phyloP scores from a whole-genome alignment of 2,797 vertebrate species.

The Pangasius sanitwongsei region DNA sequence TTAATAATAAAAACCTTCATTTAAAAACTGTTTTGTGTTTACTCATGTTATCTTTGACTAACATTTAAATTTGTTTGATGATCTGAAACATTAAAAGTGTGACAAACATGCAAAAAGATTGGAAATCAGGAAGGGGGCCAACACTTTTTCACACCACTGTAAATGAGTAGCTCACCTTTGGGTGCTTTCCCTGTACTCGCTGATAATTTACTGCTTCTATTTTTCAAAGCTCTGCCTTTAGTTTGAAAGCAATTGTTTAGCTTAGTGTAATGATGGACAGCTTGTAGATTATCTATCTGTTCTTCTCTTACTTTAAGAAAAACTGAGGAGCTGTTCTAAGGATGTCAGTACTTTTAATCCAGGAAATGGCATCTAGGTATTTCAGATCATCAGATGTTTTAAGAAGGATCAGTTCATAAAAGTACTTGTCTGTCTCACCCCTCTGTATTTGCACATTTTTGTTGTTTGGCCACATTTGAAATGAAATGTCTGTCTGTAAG shows the following conservation, averaged over 20 bases:
- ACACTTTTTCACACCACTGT: too few relatives aligned
- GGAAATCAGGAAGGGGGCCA: too few relatives aligned
- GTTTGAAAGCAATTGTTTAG: conserved; percentile 2
- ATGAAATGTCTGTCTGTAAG: neutral
- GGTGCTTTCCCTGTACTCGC: neutral
- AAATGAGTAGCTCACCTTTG: neutral
- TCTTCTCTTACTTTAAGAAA: neutral
- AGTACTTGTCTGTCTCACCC: neutral
- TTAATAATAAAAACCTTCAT: too few relatives aligned
- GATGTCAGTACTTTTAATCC: neutral
- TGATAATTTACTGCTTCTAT: neutral
- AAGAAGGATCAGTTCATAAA: neutral
- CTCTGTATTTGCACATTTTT: neutral
- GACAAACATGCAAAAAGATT: too few relatives aligned
- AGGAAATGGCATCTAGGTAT: neutral
- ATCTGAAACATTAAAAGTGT: too few relatives aligned
- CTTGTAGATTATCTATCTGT: neutral
- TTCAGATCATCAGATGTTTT: neutral
- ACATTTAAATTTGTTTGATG: too few relatives aligned
- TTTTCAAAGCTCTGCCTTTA: neutral
- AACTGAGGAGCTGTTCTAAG: neutral
- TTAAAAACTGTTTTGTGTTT: too few relatives aligned
- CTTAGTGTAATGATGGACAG: neutral
- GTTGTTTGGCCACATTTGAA: neutral
- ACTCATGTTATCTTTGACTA: too few relatives aligned